These are phyloP conservation scores for Zaprionus camerounensis DNA, from an alignment of 1,140 invertebrate species.

Conservation along the genomic window DNA sequence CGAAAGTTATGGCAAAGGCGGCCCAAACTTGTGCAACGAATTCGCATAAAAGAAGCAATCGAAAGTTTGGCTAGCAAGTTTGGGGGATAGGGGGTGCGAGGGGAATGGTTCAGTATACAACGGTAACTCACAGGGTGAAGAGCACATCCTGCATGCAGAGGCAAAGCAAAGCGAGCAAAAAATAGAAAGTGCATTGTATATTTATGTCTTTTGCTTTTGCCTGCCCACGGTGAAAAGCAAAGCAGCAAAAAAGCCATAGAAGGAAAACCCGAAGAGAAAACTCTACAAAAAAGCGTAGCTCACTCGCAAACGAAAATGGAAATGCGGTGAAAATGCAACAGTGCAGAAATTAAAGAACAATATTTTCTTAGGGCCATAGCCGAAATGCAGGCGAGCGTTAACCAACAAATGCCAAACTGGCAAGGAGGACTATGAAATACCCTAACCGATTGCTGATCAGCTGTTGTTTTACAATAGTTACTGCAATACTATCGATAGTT, in stretches of 20 bases:
- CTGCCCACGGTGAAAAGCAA: conserved; percentile 35
- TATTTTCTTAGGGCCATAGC: conserved; percentile 69
- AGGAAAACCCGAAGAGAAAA: not conserved
- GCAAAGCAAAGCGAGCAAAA: conserved; percentile 28
- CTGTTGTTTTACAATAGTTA: not conserved
- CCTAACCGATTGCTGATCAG: not conserved
- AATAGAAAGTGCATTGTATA: conserved; percentile 69
- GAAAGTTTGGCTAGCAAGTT: conserved; percentile 59
- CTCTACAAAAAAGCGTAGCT: conserved; percentile 25
- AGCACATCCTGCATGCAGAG: conserved; percentile 24
- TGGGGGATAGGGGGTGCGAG: conserved; percentile 31
- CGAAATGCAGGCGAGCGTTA: conserved; percentile 73
- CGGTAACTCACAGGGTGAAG: conserved; percentile 16
- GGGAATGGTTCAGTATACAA: not conserved
- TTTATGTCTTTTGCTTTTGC: conserved; percentile 76
- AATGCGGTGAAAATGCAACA: conserved; percentile 58
- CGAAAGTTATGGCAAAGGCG: conserved; percentile 67
- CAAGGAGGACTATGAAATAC: conserved; percentile 19
- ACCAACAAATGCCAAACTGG: conserved; percentile 37
- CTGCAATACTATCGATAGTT: too few species aligned
- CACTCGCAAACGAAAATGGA: not conserved
- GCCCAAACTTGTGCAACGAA: conserved; percentile 68
- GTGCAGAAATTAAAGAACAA: conserved; percentile 79
- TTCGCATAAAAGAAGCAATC: conserved; percentile 60
- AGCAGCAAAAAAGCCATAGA: conserved; percentile 4